Percentiles rank a stretch among this genome's conserved stretches.
Evolutionary conservation across 2,888 invertebrate species (phyloP).

Genomic region (Drosophila suboccidentalis): DNA sequence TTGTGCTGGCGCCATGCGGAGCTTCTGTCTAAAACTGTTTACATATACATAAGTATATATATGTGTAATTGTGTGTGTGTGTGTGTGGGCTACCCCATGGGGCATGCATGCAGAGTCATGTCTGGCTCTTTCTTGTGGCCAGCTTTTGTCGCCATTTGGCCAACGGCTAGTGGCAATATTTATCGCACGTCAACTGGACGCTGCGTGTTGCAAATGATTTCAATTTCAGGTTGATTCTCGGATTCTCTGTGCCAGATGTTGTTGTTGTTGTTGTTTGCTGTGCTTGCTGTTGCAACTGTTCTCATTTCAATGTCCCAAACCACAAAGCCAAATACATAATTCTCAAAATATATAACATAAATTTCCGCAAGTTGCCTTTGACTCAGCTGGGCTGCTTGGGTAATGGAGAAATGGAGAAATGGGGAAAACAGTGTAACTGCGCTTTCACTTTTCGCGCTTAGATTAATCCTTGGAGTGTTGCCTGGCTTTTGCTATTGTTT

Average conservation of each 20-base stretch:
- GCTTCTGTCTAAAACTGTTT: slow-evolving; percentile 54
- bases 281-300: slow-evolving; percentile 26
- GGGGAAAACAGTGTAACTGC: slow-evolving; percentile 36
- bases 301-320: slow-evolving; percentile 52
- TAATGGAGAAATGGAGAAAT: slow-evolving; percentile 1
- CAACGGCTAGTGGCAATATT: slow-evolving; percentile 55
- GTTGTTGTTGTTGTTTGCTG: slow-evolving; percentile 3
- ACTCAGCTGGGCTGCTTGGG: slow-evolving; percentile 18
- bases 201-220: slow-evolving; percentile 63
- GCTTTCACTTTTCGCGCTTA: slow-evolving; percentile 72
- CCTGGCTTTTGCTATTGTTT: slow-evolving; percentile 21
- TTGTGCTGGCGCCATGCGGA: slow-evolving; percentile 57
- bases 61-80: slow-evolving; percentile 7
- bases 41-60: slow-evolving; percentile 30
- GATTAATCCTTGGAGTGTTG: slow-evolving; percentile 74
- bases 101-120: slow-evolving; percentile 52
- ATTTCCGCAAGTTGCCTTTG: slow-evolving; percentile 57
- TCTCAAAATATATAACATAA: slow-evolving; percentile 64
- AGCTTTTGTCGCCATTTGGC: slow-evolving; percentile 59
- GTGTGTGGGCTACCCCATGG: slow-evolving; percentile 27
- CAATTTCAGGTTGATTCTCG: slow-evolving; percentile 39
- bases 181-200: slow-evolving; percentile 66
- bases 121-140: slow-evolving; percentile 54
- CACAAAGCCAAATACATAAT: slow-evolving; percentile 62
- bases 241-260: slow-evolving; percentile 18